Evolutionary conservation across 2,888 invertebrate genomes (phyloP), one percentile per base, ranked within the genome.

Genomic region (Galeopsomyia nigrocyanea): DNA sequence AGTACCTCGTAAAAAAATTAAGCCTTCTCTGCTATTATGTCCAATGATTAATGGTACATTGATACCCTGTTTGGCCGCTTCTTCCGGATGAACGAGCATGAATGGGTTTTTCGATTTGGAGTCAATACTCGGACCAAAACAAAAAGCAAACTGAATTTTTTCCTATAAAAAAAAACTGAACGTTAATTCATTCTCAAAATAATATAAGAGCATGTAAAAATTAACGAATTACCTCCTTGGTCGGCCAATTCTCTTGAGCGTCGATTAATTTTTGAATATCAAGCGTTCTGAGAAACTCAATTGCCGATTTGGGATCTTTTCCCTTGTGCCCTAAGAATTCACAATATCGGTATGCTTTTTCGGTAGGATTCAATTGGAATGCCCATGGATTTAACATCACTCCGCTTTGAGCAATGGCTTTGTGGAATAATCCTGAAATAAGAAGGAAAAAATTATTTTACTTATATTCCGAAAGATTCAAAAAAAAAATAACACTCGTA

Each of bases 351-450:
- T 76, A 75, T 17, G 74, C 81, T n/a, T 66, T 71, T 10, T 56
- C 49, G n/a, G 49, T 75, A 1, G 80, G 76, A 31, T 80, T 68
- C 0, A 56, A 49, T 17, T 64, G 14, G 22, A 1, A 21, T 6
- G 80, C 77, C 82, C 81, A 83, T 0, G 79, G 77, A 76, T 80
- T 82, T 0, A 73, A 1, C 0, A 64, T 73, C 0, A 75, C 77
- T 3, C 84, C 84, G 58, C 85, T 85, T 68, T 84, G 84, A 0
- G 69, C 7, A 53, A 85, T 84, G 0, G 79, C 83, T 70, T 83
- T 84, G 65, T 84, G 83, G 63, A 82, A 84, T 47, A 85, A 76
- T 55, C 84, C 85, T 85, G 14, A 74, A 75, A 53, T 62, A 9
- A 13, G 3, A 31, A 3, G 39, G 39, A 9, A 39, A 39, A 39